Conservation (phyloP, 2,113 vertebrate genomes). For the Sturnus vulgaris region DNA sequence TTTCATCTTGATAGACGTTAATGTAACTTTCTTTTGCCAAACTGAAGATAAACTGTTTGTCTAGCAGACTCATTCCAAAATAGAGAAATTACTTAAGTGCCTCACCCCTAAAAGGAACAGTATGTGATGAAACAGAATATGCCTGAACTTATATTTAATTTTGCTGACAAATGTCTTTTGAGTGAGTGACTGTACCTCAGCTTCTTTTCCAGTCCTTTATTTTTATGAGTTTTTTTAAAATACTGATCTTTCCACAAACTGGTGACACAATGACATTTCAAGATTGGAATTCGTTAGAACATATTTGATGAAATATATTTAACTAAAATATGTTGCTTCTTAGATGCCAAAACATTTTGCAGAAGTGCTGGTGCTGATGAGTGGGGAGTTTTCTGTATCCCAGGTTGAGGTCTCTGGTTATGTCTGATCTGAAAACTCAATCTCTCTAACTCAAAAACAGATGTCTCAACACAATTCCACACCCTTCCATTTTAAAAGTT, state of each 20-base stretch:
- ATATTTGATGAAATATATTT: conserved; percentile 21
- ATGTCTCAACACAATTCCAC: conserved; percentile 46
- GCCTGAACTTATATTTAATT: conserved; percentile 44
- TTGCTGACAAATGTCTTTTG: conserved; percentile 31
- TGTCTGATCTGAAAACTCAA: not conserved
- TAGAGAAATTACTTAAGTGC: conserved; percentile 5
- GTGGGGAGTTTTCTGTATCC: not conserved
- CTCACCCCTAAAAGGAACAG: conserved; percentile 46
- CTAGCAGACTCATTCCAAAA: conserved; percentile 32
- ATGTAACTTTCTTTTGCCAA: conserved; percentile 22
- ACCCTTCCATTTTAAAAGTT: not conserved
- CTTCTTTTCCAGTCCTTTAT: conserved; percentile 14
- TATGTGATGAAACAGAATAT: conserved; percentile 41
- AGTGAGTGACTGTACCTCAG: not conserved
- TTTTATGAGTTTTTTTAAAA: not conserved
- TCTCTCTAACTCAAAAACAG: conserved; percentile 33
- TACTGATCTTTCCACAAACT: not conserved
- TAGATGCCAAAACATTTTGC: not conserved
- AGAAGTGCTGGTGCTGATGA: not conserved
- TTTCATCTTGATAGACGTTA: conserved; percentile 31
- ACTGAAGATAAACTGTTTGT: conserved; percentile 30
- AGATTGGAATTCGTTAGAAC: conserved; percentile 3
- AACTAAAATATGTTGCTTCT: conserved; percentile 3
- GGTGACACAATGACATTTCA: conserved; percentile 24
- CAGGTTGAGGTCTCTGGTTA: not conserved